Base-by-base conservation (phyloP, 2,797 vertebrate genomes). In the Cirrhinus molitorella region DNA sequence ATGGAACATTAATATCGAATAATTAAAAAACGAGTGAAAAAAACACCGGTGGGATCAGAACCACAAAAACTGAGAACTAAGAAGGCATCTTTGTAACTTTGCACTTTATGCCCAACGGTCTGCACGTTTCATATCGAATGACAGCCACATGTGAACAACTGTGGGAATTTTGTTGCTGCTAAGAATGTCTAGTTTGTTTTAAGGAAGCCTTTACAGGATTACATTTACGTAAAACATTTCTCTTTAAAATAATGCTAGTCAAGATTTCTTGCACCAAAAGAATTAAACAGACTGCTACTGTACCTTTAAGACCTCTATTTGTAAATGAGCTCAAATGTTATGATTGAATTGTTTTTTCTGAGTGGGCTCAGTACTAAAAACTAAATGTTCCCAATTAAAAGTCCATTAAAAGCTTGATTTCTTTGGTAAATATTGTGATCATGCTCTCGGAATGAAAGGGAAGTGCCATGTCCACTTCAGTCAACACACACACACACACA, bases 331-430 rank as follows among this genome's bases (percentile, higher is more conserved):
- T n/a, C n/a, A n/a, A n/a, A n/a, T n/a, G 25, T 21, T 9, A 49
- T 59, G n/a, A 45, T 43, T 28, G 37, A 25, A 43, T 57, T 1
- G n/a, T n/a, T n/a, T n/a, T n/a, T n/a, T n/a, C n/a, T n/a, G 40
- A 7, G n/a, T 31, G 23, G 55, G 75, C 14, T 21, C 7, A 73
- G 19, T 34, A 4, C 37, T 77, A 47, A 63, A 59, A 5, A n/a
- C 43, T 65, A 1, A 78, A 78, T 34, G 31, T 79, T 55, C 47
- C 77, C 47, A 13, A 67, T 79, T 53, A 37, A 79, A 53, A 53
- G 12, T 67, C 47, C 63, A 79, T 67, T 40, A 45, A 11, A 82
- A 66, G 17, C 31, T 43, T 51, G 14, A 66, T 53, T 67, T 53
- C 5, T 11, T 28, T 25, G 53, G 31, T 59, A 53, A 74, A 25